Percentiles rank a stretch among this genome's conserved stretches.
Conservation (phyloP, 2,888 invertebrate species). For the Andrena bicolor region DNA sequence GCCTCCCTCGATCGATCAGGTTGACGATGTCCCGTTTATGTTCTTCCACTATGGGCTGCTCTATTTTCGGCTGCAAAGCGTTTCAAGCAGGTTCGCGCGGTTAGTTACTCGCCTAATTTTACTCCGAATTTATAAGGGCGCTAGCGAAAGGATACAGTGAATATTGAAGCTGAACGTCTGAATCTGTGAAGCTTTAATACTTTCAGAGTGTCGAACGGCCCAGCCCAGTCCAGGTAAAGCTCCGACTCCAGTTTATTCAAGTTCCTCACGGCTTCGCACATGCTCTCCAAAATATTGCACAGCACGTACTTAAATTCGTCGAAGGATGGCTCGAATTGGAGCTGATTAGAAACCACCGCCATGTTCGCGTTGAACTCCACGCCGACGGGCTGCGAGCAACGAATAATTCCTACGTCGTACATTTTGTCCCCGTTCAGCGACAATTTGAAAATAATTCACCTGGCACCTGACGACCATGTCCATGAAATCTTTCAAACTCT, state of each 20-base stretch:
- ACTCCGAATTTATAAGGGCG: too few species aligned
- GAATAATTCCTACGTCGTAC: not conserved
- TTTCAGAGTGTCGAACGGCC: constrained; percentile 72
- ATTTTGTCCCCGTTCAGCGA: not conserved
- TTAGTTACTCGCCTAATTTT: too few species aligned
- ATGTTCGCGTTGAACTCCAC: constrained; percentile 88
- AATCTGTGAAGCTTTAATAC: constrained; percentile 56
- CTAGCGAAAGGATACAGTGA: too few species aligned
- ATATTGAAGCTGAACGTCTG: too few species aligned
- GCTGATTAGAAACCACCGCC: constrained; percentile 87
- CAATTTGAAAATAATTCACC: constrained; percentile 37
- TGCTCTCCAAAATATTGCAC: constrained; percentile 89
- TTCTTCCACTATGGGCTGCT: constrained; percentile 88
- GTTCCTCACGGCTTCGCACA: constrained; percentile 90
- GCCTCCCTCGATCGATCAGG: constrained; percentile 89
- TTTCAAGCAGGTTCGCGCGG: constrained; percentile 3
- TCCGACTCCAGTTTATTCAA: constrained; percentile 93
- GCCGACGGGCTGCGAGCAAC: constrained; percentile 40
- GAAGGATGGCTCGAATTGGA: constrained; percentile 91
- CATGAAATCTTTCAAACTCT: constrained; percentile 92
- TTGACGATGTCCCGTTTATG: constrained; percentile 89
- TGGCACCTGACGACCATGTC: constrained; percentile 84
- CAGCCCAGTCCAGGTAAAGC: constrained; percentile 85
- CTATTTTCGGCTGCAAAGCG: constrained; percentile 84
- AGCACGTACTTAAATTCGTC: constrained; percentile 91